Evolutionary conservation across 2,113 vertebrate species (phyloP).

Genomic region (Aegotheles bennettii): DNA sequence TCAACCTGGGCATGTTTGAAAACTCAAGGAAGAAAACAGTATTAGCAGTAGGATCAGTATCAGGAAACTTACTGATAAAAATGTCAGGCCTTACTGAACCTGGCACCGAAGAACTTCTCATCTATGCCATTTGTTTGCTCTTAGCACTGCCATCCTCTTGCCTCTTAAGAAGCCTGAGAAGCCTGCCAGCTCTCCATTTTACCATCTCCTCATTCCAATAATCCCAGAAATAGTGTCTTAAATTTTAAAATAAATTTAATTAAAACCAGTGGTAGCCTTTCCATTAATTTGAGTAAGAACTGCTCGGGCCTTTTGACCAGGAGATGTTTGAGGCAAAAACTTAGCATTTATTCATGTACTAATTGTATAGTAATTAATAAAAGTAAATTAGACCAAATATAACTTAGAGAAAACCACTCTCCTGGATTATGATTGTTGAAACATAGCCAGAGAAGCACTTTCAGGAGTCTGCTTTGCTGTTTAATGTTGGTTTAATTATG

Average conservation of each 20-base stretch:
- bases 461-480: neutral
- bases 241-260: neutral
- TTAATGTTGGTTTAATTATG: conserved; percentile 29
- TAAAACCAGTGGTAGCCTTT: neutral
- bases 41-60: neutral
- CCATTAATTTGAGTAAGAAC: neutral
- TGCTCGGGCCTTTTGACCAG: neutral
- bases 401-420: conserved; percentile 24
- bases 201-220: neutral
- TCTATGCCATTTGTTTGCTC: neutral
- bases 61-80: neutral
- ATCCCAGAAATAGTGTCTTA: neutral
- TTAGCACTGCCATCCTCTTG: neutral
- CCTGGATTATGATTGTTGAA: conserved; percentile 5
- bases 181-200: neutral
- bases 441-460: conserved; percentile 45
- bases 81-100: neutral
- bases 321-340: neutral
- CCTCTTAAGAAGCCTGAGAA: neutral
- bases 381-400: conserved; percentile 34
- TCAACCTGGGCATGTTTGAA: neutral
- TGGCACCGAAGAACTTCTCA: neutral
- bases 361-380: conserved; percentile 31
- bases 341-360: neutral
- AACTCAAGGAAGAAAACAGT: neutral